phyloP scores from a whole-genome alignment of 2,797 vertebrate species.

The Sciurus vulgaris region DNA sequence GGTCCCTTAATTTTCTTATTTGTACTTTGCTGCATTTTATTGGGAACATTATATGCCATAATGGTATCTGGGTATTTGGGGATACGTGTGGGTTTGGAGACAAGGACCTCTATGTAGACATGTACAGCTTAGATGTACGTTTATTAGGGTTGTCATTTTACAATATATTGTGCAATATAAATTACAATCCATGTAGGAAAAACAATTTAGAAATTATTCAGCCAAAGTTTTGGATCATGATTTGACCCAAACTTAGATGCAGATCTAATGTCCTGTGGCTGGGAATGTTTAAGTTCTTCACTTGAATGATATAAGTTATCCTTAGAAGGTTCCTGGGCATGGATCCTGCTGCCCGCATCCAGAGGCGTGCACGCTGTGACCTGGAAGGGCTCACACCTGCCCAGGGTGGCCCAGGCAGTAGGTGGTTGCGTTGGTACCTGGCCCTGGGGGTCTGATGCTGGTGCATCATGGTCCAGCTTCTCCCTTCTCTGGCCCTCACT shows the following conservation, averaged over 20 bases:
- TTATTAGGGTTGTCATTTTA: background rate
- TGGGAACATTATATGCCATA: background rate
- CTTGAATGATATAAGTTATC: background rate
- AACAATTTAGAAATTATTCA: background rate
- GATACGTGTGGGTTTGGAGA: background rate
- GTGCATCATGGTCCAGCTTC: background rate
- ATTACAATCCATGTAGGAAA: background rate
- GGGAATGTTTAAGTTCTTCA: background rate
- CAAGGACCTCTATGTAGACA: background rate
- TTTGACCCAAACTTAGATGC: constrained; percentile 11
- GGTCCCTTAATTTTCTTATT: background rate
- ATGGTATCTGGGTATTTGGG: background rate
- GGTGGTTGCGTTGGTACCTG: background rate
- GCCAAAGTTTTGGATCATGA: background rate
- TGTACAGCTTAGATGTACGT: background rate
- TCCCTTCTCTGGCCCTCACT: background rate
- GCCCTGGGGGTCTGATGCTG: background rate
- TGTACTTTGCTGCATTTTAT: background rate
- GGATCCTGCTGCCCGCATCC: background rate
- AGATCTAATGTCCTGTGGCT: background rate
- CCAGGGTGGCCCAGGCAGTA: background rate
- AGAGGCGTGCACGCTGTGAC: background rate
- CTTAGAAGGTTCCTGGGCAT: background rate
- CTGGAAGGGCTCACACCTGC: background rate
- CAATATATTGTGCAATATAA: background rate